Evolutionary conservation across 1,140 invertebrate species (phyloP), one percentile per base, ranked within the genome.

Genomic region (Anagrus nilaparvatae): DNA sequence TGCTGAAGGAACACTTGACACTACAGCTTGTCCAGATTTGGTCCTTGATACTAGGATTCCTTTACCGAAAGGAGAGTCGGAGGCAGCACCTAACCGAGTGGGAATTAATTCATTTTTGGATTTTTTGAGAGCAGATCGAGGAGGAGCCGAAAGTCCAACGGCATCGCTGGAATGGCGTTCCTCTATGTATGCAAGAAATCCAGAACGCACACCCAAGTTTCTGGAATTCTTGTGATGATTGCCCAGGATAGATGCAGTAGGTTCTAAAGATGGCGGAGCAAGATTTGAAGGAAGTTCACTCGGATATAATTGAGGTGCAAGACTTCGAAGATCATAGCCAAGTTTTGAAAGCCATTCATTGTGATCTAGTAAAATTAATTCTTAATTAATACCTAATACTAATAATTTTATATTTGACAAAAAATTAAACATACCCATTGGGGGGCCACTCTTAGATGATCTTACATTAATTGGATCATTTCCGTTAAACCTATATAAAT

Each of bases 391-490:
- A 24, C 4, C 31, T 43, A 12, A 29, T 6, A 23, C 3, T 40
- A 40, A 19, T 40, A 14, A 29, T 30, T 20, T 27, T 20, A 17
- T 29, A 5, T 7, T n/a, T 20, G 19, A 33, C 20, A 24, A 5
- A 19, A 34, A 10, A 19, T 29, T 24, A 20, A 31, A 46, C 28
- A 49, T 52, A 86, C 84, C 83, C 65, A 76, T 79, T 35, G 87
- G 81, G 63, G 83, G 79, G 51, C 79, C 76, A 20, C 53, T 53
- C 44, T 76, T 71, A 50, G 79, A 72, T 1, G 52, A 56, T 30
- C 75, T 72, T 39, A 87, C 73, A 56, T 97, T 92, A 21, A 96
- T 87, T 13, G 90, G 90, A 73, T 95, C 88, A 59, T 95, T 95
- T 46, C 87, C 87, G 61, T 90, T 88, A 51, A 92, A 88, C 53